A percentile compares a stretch with the other conserved stretches of the same genome.
Evolutionary conservation across 2,888 invertebrate genomes (phyloP).

Genomic region (Daptonema setosum): DNA sequence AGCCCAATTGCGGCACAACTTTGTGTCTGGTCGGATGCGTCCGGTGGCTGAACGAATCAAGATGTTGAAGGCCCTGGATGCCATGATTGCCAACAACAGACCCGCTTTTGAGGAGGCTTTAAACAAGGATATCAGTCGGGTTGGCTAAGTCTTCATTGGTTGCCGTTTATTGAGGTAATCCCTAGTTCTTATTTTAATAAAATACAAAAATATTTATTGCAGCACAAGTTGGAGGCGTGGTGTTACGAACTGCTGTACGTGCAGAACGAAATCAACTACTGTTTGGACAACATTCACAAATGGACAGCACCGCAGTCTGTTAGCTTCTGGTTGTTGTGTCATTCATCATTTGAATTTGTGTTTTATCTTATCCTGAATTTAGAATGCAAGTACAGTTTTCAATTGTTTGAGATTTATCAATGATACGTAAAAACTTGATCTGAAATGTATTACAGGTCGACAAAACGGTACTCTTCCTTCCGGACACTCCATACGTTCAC

Average conservation of each 20-base stretch:
- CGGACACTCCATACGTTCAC: constrained; percentile 26
- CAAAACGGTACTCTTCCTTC: background rate
- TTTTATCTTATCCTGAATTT: background rate
- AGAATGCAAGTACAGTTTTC: background rate
- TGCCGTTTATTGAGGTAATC: too few relatives aligned
- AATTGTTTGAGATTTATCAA: background rate
- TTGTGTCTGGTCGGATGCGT: constrained; percentile 65
- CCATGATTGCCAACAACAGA: constrained; percentile 57
- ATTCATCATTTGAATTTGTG: background rate
- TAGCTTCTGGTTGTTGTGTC: background rate
- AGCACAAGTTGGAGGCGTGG: constrained; percentile 39
- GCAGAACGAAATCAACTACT: constrained; percentile 50
- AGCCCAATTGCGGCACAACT: too few relatives aligned
- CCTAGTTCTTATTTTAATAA: too few relatives aligned
- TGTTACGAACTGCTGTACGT: constrained; percentile 54
- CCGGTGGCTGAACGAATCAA: constrained; percentile 53
- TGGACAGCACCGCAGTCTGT: constrained; percentile 50
- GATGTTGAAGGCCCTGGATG: constrained; percentile 52
- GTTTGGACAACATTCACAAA: constrained; percentile 46
- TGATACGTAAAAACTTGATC: background rate
- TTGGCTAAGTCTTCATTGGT: constrained; percentile 33
- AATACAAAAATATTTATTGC: background rate
- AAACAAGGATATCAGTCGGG: constrained; percentile 47
- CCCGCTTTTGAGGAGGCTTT: constrained; percentile 51
- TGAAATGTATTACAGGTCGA: constrained; percentile 7